These are phyloP conservation scores for Malurus cyaneus DNA, from an alignment of 2,113 vertebrate genomes.

Conservation along the genomic window DNA sequence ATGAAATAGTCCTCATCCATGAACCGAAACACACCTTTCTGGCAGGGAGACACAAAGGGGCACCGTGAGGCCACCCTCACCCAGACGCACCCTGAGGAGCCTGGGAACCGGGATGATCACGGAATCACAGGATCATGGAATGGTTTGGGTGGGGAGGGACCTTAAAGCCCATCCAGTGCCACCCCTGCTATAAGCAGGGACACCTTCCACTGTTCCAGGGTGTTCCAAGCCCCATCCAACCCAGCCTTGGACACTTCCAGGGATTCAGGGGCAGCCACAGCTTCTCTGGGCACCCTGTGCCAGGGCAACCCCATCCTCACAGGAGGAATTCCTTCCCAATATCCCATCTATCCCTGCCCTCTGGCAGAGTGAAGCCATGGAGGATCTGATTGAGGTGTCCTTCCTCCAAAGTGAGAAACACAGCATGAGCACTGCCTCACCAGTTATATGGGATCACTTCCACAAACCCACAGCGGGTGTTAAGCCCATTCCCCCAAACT, in stretches of 20 bases:
- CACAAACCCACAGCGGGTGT: background rate
- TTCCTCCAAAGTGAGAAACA: background rate
- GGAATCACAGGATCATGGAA: background rate
- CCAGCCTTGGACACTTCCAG: background rate
- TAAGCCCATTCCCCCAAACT: no score
- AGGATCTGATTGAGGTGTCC: background rate
- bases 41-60: background rate
- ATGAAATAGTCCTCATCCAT: slow-evolving; percentile 90
- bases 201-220: rapidly evolving
- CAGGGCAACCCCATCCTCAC: background rate
- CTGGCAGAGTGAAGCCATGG: background rate
- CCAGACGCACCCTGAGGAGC: background rate
- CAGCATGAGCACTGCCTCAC: background rate
- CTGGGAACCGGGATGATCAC: rapidly evolving
- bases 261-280: background rate
- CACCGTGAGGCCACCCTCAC: background rate
- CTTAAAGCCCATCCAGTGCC: rapidly evolving
- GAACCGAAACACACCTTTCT: slow-evolving; percentile 91
- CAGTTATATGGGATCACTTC: rapidly evolving
- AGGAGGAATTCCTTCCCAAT: background rate
- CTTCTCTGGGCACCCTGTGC: background rate
- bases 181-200: background rate
- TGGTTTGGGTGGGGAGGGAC: background rate
- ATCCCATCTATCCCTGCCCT: background rate
- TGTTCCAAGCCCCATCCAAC: rapidly evolving